These are phyloP conservation scores for Macrotis lagotis DNA, from an alignment of 2,113 vertebrate species.

Conservation along the genomic window DNA sequence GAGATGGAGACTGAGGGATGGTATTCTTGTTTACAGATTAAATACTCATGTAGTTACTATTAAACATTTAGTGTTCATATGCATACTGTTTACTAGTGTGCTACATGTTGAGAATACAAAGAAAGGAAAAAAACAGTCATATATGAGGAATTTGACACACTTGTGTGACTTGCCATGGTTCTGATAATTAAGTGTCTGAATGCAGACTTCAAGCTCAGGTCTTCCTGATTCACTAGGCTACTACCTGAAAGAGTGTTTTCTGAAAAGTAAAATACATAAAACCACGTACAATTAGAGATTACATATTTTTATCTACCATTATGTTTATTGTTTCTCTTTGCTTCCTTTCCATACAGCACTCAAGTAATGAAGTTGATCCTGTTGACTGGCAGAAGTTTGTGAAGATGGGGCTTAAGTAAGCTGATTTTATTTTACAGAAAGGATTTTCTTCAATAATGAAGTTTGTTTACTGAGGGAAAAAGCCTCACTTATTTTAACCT, in stretches of 20 bases:
- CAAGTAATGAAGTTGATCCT: slow-evolving; percentile 82
- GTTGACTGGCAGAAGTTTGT: slow-evolving; percentile 91
- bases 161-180: not conserved
- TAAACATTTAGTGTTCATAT: not conserved
- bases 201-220: not conserved
- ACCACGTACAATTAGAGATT: not conserved
- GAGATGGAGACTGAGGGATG: not conserved
- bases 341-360: slow-evolving; percentile 75
- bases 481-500: not conserved
- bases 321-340: not conserved
- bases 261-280: not conserved
- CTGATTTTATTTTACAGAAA: not conserved
- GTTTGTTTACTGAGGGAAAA: not conserved
- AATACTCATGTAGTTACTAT: not conserved
- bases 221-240: not conserved
- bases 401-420: slow-evolving; percentile 92
- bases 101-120: not conserved
- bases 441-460: not conserved
- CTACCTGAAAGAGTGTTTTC: not conserved
- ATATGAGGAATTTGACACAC: not conserved
- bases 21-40: not conserved
- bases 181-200: not conserved
- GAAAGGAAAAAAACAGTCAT: not conserved
- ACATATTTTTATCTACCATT: not conserved
- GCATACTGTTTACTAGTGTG: not conserved